Percentiles rank a stretch among this genome's conserved stretches.
phyloP scores from a whole-genome alignment of 2,888 invertebrate genomes.

The Xylocampa areola region DNA sequence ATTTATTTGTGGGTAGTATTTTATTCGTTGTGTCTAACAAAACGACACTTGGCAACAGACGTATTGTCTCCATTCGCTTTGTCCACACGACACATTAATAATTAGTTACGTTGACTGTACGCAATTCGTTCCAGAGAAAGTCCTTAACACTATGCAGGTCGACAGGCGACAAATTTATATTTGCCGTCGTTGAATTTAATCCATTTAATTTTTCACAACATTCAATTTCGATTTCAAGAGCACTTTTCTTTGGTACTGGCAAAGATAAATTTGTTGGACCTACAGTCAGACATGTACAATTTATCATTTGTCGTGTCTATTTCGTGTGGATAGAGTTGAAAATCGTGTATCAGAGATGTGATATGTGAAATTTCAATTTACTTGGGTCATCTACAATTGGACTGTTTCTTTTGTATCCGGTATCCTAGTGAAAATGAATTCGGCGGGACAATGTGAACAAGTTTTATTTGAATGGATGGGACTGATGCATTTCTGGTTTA shows the following conservation, averaged over 20 bases:
- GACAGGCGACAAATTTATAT: slow-evolving; percentile 57
- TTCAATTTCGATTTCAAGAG: slow-evolving; percentile 16
- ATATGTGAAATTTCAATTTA: slow-evolving; percentile 17
- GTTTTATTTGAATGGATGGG: slow-evolving; percentile 60
- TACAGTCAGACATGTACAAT: not conserved
- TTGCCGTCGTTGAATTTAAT: slow-evolving; percentile 49
- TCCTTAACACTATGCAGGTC: slow-evolving; percentile 61
- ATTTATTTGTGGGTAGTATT: slow-evolving; percentile 25
- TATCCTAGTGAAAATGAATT: slow-evolving; percentile 67
- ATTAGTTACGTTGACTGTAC: slow-evolving; percentile 78
- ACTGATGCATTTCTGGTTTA: slow-evolving; percentile 37
- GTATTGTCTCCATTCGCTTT: slow-evolving; percentile 62
- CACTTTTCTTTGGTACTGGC: slow-evolving; percentile 20
- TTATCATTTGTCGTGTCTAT: slow-evolving; percentile 3
- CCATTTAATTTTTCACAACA: slow-evolving; percentile 44
- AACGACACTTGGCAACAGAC: slow-evolving; percentile 50
- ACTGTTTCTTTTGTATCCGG: slow-evolving; percentile 55
- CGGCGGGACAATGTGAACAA: slow-evolving; percentile 55
- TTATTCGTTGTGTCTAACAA: slow-evolving; percentile 45
- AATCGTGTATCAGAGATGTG: slow-evolving; percentile 3
- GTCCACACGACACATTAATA: slow-evolving; percentile 73
- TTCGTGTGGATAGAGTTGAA: slow-evolving; percentile 13
- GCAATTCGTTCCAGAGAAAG: slow-evolving; percentile 84
- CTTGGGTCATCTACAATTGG: slow-evolving; percentile 33
- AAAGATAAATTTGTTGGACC: slow-evolving; percentile 16